Conservation (phyloP, 1,140 invertebrate species). For the Agrilus planipennis region DNA sequence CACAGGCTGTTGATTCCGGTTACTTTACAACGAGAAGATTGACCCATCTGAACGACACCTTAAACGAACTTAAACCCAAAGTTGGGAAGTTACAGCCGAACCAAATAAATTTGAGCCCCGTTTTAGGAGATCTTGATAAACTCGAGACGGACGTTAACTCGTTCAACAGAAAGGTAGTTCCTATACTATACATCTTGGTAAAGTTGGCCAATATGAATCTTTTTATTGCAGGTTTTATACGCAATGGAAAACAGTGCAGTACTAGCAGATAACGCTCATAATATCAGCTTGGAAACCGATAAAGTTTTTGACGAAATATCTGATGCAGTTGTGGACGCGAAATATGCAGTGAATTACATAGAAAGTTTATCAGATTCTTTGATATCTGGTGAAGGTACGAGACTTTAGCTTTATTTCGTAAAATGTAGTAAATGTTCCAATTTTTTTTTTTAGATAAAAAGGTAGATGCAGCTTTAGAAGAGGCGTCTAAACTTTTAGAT, state of each 20-base stretch:
- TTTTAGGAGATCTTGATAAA: constrained; percentile 42
- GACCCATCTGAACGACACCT: constrained; percentile 58
- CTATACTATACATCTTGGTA: background rate
- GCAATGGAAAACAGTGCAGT: constrained; percentile 37
- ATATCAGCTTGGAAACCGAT: constrained; percentile 43
- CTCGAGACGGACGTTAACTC: constrained; percentile 44
- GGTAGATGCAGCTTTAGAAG: constrained; percentile 60
- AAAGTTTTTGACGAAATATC: constrained; percentile 39
- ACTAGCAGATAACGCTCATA: constrained; percentile 40
- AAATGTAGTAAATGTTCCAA: background rate
- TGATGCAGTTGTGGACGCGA: constrained; percentile 39
- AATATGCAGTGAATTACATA: constrained; percentile 51
- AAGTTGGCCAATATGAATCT: background rate
- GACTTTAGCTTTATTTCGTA: background rate
- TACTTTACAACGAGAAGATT: constrained; percentile 68
- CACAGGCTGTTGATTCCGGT: constrained; percentile 54
- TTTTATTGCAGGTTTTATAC: constrained; percentile 22
- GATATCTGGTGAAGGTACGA: constrained; percentile 7
- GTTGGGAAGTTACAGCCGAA: constrained; percentile 53
- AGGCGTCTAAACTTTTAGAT: constrained; percentile 58
- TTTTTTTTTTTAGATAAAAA: constrained; percentile 30
- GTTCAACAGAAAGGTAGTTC: constrained; percentile 40
- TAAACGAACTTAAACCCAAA: constrained; percentile 47
- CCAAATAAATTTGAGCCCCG: constrained; percentile 47
- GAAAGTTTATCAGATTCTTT: constrained; percentile 19